phyloP scores from a whole-genome alignment of 2,888 invertebrate genomes.

The Scaptomyza flava region DNA sequence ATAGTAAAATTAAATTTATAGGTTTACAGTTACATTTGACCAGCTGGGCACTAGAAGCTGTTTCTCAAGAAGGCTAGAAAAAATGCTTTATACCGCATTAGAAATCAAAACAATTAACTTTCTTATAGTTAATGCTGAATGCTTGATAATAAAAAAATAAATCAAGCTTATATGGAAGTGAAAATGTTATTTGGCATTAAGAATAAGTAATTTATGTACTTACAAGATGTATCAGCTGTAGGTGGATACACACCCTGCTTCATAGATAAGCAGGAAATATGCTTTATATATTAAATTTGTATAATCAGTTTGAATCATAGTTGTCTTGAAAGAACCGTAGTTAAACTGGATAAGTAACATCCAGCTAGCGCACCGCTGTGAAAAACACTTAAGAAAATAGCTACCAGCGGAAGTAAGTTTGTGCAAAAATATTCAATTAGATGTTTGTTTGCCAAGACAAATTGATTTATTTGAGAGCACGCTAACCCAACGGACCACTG shows the following conservation, averaged over 20 bases:
- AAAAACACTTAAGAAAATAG: constrained; percentile 73
- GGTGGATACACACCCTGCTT: not conserved
- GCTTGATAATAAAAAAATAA: too few relatives aligned
- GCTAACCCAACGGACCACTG: constrained; percentile 32
- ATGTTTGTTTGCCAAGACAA: constrained; percentile 62
- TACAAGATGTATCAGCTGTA: not conserved
- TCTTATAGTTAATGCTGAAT: too few relatives aligned
- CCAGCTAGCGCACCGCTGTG: constrained; percentile 65
- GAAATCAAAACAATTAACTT: not conserved
- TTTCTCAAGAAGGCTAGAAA: not conserved
- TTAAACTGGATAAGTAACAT: constrained; percentile 73
- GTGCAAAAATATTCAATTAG: constrained; percentile 66
- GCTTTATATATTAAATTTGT: constrained; percentile 23
- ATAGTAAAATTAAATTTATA: not conserved
- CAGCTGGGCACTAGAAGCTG: not conserved
- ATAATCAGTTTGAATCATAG: constrained; percentile 21
- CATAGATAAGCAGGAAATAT: constrained; percentile 1
- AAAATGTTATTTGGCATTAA: not conserved
- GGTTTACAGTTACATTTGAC: not conserved
- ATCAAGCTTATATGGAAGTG: not conserved
- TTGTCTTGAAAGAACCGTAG: constrained; percentile 52
- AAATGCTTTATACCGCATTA: not conserved
- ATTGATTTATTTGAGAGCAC: constrained; percentile 65
- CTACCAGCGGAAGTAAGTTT: constrained; percentile 70
- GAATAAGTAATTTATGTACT: not conserved